Conservation (phyloP, 2,113 vertebrate species). For the Chloropsis hardwickii region DNA sequence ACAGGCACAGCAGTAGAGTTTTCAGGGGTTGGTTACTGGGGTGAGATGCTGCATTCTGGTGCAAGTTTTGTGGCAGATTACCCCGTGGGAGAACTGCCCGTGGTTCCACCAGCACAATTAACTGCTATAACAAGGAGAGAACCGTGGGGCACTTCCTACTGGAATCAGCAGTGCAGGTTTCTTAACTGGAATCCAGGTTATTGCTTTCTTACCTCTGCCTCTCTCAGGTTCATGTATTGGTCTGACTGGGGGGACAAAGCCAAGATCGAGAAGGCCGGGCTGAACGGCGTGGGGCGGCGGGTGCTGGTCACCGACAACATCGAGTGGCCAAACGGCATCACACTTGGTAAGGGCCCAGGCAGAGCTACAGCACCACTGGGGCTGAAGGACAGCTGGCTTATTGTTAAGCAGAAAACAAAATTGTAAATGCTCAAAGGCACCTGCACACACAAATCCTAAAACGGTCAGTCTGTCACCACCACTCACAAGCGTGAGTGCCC, state of each 20-base stretch:
- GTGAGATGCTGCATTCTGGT: not conserved
- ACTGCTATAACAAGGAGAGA: not conserved
- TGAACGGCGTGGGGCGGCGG: constrained; percentile 88
- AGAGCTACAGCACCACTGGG: not conserved
- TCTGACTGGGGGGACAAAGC: constrained; percentile 95
- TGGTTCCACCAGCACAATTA: not conserved
- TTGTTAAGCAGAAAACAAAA: not conserved
- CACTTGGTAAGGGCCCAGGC: constrained; percentile 80
- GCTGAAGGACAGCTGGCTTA: not conserved
- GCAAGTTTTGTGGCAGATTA: not conserved
- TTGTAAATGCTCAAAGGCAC: not conserved
- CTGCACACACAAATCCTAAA: not conserved
- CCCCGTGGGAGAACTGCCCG: not conserved
- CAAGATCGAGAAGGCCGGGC: constrained; percentile 95
- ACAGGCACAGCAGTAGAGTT: not conserved
- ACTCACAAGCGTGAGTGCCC: not conserved
- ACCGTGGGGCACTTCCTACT: not conserved
- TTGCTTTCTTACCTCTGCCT: not conserved
- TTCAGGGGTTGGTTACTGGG: not conserved
- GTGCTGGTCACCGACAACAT: constrained; percentile 90
- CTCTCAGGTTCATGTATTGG: constrained; percentile 95
- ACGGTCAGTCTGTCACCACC: not conserved
- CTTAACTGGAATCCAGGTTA: not conserved
- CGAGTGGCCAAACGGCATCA: constrained; percentile 98
- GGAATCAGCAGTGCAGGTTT: not conserved